Evolutionary conservation across 1,140 invertebrate species (phyloP), one percentile per base, ranked within the genome.

Genomic region (Kradibia gibbosae): DNA sequence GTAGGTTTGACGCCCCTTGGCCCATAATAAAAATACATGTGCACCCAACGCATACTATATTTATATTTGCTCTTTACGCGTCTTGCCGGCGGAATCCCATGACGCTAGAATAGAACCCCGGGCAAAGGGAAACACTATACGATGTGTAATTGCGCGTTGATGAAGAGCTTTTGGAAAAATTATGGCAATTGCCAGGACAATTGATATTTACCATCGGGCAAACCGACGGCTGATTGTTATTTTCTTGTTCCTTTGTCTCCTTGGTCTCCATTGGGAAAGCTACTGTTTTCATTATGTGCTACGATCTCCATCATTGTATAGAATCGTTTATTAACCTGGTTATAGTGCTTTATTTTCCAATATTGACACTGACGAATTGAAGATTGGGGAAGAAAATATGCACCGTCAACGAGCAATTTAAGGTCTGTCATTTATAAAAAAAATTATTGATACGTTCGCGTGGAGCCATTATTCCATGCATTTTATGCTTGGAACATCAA

Each of bases 151-250:
- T 70, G 80, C 72, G 60, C 57, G 80, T 81, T 81, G 72, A 81
- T 81, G 67, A 81, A 81, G 80, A 81, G 80, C 80, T 81, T 81
- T 81, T 36, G 72, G 62, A 81, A 81, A 76, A 76, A 81, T 67
- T 76, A 76, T 28, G 73, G n/a, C 34, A 20, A 70, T 55, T 4
- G 28, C 45, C 10, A 8, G 62, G 1, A 10, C 20, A 50, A 70
- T 60, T 55, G 62, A 76, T 60, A 81, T 76, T 74, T 75, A 80
- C 75, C 72, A 53, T 48, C 8, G 15, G 20, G 36, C 28, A 13
- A 2, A 17, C 45, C 53, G n/a, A 22, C 53, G 36, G 1, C 0
- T 60, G 31, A 60, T 60, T 60, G 10, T 60, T 57, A 10, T 75
- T 72, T 22, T 17, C 20, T 70, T 36, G 42, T 31, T 78, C 60